Conservation (phyloP, 2,113 vertebrate genomes). For the Siphamia tubifer region DNA sequence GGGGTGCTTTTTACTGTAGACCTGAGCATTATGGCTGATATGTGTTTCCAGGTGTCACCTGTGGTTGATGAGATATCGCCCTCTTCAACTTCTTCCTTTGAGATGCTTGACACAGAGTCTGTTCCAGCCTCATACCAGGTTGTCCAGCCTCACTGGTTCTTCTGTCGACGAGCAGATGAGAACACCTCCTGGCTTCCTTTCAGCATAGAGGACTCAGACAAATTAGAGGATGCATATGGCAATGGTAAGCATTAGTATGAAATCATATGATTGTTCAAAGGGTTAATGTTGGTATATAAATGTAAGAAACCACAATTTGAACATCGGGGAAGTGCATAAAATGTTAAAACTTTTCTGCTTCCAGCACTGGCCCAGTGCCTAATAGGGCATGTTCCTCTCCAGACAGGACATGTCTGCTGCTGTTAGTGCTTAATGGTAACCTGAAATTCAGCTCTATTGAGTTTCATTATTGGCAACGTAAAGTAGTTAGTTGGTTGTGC, state of each 20-base stretch:
- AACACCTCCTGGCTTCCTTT: conserved; percentile 88
- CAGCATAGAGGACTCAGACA: conserved; percentile 88
- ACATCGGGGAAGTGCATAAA: not conserved
- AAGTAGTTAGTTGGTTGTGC: not conserved
- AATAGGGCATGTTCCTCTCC: not conserved
- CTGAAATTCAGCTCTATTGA: not conserved
- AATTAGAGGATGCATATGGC: conserved; percentile 81
- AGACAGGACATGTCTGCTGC: not conserved
- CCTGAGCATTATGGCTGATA: not conserved
- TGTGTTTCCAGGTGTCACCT: conserved; percentile 34
- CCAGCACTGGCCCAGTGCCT: not conserved
- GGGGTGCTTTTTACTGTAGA: not conserved
- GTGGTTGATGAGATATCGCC: conserved; percentile 57
- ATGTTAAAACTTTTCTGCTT: conserved; percentile 65
- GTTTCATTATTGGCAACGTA: not conserved
- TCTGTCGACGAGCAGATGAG: conserved; percentile 79
- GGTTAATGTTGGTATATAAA: not conserved
- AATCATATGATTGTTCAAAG: not conserved
- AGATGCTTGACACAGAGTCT: conserved; percentile 66
- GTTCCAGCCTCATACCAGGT: conserved; percentile 78
- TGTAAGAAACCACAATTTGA: not conserved
- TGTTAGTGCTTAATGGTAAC: not conserved
- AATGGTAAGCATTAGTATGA: conserved; percentile 34
- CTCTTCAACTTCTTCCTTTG: conserved; percentile 64
- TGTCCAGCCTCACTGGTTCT: conserved; percentile 92